A percentile compares a stretch with the other conserved stretches of the same genome.
Evolutionary conservation across 2,113 vertebrate genomes (phyloP).

Genomic region (Oryzias melastigma): DNA sequence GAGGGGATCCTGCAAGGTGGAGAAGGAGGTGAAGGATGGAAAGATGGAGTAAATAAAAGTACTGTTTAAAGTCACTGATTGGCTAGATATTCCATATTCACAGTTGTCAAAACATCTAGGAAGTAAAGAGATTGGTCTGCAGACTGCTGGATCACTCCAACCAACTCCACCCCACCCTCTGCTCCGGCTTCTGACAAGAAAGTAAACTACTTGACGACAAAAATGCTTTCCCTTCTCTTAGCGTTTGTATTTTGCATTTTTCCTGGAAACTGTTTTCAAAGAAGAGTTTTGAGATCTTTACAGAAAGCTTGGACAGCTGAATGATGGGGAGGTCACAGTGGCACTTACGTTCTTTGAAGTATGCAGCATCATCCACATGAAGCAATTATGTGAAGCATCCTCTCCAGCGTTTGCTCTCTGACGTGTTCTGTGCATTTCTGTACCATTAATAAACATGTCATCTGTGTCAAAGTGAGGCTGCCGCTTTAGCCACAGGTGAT

Average conservation of each 20-base stretch:
- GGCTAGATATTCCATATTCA: too few species aligned
- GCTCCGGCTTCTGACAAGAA: too few species aligned
- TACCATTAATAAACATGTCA: slow-evolving; percentile 29
- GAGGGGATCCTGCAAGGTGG: too few species aligned
- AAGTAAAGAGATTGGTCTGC: too few species aligned
- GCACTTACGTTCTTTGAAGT: slow-evolving; percentile 47
- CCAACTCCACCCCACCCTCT: too few species aligned
- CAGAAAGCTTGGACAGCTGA: slow-evolving; percentile 6
- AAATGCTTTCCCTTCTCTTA: too few species aligned
- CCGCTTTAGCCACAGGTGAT: slow-evolving; percentile 3
- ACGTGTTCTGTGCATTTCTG: slow-evolving; percentile 13
- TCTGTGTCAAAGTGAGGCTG: slow-evolving; percentile 21
- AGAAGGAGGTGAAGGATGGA: too few species aligned
- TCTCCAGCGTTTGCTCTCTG: slow-evolving; percentile 36
- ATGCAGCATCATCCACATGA: slow-evolving; percentile 37
- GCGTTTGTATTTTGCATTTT: slow-evolving; percentile 3
- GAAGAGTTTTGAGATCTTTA: slow-evolving; percentile 21
- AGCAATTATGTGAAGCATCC: slow-evolving; percentile 48
- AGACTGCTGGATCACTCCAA: too few species aligned
- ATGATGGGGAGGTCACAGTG: slow-evolving; percentile 38
- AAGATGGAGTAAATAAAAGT: too few species aligned
- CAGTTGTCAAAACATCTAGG: too few species aligned
- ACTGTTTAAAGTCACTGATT: too few species aligned
- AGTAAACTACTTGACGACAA: too few species aligned
- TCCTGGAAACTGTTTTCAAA: slow-evolving; percentile 4